Base-by-base conservation (phyloP, 2,888 invertebrate species). In the Diogma glabrata region DNA sequence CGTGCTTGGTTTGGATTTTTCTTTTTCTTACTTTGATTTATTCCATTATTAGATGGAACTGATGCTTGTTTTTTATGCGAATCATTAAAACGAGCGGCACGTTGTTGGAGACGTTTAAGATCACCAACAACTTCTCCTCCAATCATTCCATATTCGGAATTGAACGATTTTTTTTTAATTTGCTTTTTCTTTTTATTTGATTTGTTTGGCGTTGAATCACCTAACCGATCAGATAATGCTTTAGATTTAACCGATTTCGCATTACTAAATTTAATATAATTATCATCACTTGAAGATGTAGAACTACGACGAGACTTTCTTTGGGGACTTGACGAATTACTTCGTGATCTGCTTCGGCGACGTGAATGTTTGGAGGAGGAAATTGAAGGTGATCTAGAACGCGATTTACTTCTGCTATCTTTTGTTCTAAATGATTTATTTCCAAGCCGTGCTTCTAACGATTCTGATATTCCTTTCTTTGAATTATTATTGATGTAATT, bases 21-120 rank as follows among this genome's bases (percentile, higher is more conserved):
- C 24, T 50, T 51, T 28, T 52, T 53, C 4, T 48, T 48, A 20
- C 52, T 53, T 20, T 14, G 30, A 7, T n/a, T 33, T 14, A 20
- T 3, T 5, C 26, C 26, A 48, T 48, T 30, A 48, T n/a, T 48
- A 4, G 33, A 19, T 7, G 47, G 23, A 51, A 33, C 30, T 20
- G 20, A 17, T 9, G 49, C 14, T 19, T 10, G 30, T 10, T 49
- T 54, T 52, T 33, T 53, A 30, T 22, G 19, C 8, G 30, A 53
- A 57, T 73, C 75, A 60, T 75, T 79, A 75, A 95, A 95, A 61
- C 95, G 77, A 53, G 90, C 93, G 48, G 94, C 94, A 60, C 95
- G 79, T 65, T 91, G 90, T 65, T 87, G 84, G 59, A 92, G 75
- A 60, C 84, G 78, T 63, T 86, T 87, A 57, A 81, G 79, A 70